phyloP scores from a whole-genome alignment of 2,797 vertebrate genomes.

The Staurois parvus region DNA sequence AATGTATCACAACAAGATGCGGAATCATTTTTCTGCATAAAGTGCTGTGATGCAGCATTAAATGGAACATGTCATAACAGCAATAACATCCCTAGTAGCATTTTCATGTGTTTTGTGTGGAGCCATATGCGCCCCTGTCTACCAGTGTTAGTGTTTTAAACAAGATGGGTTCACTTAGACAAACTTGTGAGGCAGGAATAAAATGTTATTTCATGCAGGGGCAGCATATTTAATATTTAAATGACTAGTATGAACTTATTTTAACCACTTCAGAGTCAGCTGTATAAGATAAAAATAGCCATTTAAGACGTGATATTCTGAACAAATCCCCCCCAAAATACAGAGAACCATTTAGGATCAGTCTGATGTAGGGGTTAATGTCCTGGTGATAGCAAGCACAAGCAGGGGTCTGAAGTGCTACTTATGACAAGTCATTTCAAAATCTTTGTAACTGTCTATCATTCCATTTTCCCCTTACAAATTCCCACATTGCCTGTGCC shows the following conservation, averaged over 20 bases:
- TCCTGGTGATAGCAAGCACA: too few species aligned
- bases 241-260: background rate
- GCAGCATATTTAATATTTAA: background rate
- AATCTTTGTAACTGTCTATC: too few species aligned
- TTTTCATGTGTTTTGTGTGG: conserved; percentile 46
- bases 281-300: background rate
- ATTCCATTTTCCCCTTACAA: too few species aligned
- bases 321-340: too few species aligned
- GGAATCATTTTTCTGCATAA: conserved; percentile 19
- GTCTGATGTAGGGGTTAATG: background rate
- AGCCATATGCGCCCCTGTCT: conserved; percentile 58
- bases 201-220: conserved; percentile 8
- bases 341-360: background rate
- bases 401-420: too few species aligned
- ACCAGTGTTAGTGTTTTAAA: conserved; percentile 47
- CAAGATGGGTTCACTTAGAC: conserved; percentile 28
- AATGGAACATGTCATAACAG: conserved; percentile 44
- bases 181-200: conserved; percentile 40
- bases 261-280: conserved; percentile 6
- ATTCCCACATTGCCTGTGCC: too few species aligned
- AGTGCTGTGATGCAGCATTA: conserved; percentile 35
- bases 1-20: conserved; percentile 36
- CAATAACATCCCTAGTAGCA: conserved; percentile 43
- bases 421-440: too few species aligned
- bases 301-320: background rate